Evolutionary conservation across 2,888 invertebrate genomes (phyloP).

Genomic region (Calliphora vomitoria): DNA sequence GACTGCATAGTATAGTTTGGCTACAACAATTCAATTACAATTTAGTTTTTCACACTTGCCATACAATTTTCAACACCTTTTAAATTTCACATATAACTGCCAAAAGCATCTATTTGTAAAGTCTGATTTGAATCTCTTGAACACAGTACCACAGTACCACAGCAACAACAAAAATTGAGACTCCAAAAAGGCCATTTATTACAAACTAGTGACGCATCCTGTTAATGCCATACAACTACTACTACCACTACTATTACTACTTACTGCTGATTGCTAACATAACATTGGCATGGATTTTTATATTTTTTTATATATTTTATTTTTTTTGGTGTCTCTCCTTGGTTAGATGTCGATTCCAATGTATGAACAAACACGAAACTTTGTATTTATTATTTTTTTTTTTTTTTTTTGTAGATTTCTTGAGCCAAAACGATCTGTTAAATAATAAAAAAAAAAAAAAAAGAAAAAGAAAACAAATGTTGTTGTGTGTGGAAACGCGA

Average conservation of each 20-base stretch:
- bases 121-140: conserved; percentile 69
- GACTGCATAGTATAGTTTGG: background rate
- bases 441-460: conserved; percentile 28
- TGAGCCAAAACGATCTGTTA: conserved; percentile 26
- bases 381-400: conserved; percentile 57
- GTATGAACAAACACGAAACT: conserved; percentile 70
- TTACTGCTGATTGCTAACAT: conserved; percentile 65
- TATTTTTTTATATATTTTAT: conserved; percentile 5
- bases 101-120: conserved; percentile 80
- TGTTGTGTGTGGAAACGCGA: conserved; percentile 72
- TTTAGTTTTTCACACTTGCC: conserved; percentile 73
- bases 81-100: conserved; percentile 83
- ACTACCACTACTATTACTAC: conserved; percentile 50
- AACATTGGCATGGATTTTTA: conserved; percentile 43
- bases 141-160: conserved; percentile 72
- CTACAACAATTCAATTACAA: conserved; percentile 73
- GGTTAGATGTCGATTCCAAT: conserved; percentile 65
- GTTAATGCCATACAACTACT: conserved; percentile 54
- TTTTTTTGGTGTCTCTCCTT: conserved; percentile 2
- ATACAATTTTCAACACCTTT: conserved; percentile 81
- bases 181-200: conserved; percentile 69
- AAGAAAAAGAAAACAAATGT: conserved; percentile 38
- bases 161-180: conserved; percentile 74
- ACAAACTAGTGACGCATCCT: conserved; percentile 70
- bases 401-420: conserved; percentile 34